These are phyloP conservation scores for Cheilosia vernalis DNA, from an alignment of 2,888 invertebrate genomes.

Conservation along the genomic window DNA sequence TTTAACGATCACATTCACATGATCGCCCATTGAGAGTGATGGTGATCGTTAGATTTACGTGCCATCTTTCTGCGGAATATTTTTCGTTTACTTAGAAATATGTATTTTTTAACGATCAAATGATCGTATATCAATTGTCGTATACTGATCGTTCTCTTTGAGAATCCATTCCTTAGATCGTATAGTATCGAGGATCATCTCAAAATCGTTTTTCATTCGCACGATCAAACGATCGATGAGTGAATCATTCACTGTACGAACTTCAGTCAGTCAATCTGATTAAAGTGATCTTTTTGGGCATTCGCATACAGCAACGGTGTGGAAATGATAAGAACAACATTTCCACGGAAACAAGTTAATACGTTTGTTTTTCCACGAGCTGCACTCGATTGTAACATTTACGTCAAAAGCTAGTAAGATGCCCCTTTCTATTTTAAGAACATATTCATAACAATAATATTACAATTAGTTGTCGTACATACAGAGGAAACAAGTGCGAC, in stretches of 20 bases:
- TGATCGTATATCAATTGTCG: too few relatives aligned
- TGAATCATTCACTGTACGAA: not conserved
- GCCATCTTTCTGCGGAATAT: too few relatives aligned
- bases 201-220: too few relatives aligned
- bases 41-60: too few relatives aligned
- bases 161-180: too few relatives aligned
- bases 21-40: too few relatives aligned
- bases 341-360: not conserved
- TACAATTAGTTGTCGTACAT: not conserved
- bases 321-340: not conserved
- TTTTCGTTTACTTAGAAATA: too few relatives aligned
- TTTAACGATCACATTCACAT: too few relatives aligned
- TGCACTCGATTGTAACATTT: slow-evolving; percentile 39
- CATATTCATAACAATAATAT: slow-evolving; percentile 18
- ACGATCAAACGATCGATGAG: too few relatives aligned
- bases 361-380: slow-evolving; percentile 32
- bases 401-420: slow-evolving; percentile 51
- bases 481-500: slow-evolving; percentile 28
- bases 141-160: too few relatives aligned
- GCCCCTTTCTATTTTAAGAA: slow-evolving; percentile 56
- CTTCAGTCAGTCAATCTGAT: not conserved
- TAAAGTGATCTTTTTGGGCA: not conserved
- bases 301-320: not conserved
- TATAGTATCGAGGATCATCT: too few relatives aligned
- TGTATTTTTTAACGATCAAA: too few relatives aligned